These are phyloP conservation scores for Deilephila elpenor DNA, from an alignment of 2,888 invertebrate genomes.

Conservation along the genomic window DNA sequence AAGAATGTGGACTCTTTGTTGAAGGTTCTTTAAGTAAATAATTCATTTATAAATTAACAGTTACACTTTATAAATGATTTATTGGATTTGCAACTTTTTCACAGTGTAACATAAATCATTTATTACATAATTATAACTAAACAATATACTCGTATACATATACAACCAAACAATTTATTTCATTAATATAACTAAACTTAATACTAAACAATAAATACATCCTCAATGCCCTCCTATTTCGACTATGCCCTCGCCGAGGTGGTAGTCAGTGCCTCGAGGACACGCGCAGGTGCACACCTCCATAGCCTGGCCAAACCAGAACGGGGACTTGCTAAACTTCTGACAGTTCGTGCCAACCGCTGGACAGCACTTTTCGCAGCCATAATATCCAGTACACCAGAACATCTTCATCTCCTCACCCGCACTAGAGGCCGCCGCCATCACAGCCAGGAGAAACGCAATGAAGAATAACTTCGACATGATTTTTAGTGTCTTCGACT, in stretches of 20 bases:
- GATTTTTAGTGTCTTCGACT: too few species aligned
- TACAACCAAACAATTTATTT: too few species aligned
- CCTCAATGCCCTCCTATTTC: not conserved
- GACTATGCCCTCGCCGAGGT: not conserved
- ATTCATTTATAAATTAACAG: too few species aligned
- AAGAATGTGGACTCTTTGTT: too few species aligned
- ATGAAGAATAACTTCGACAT: constrained; percentile 8
- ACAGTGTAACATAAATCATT: too few species aligned
- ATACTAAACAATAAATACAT: not conserved
- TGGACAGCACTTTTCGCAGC: constrained; percentile 6
- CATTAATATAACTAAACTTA: too few species aligned
- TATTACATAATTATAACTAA: too few species aligned
- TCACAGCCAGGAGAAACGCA: not conserved
- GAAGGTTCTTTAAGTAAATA: too few species aligned
- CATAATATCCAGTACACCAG: not conserved
- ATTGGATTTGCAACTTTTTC: too few species aligned
- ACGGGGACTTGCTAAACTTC: not conserved
- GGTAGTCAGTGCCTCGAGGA: not conserved
- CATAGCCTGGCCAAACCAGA: not conserved
- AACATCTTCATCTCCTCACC: constrained; percentile 1
- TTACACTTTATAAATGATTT: too few species aligned
- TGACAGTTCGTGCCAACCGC: not conserved
- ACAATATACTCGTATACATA: too few species aligned
- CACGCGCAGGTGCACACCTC: constrained; percentile 8
- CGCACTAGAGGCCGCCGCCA: not conserved